A percentile compares a stretch with the other conserved stretches of the same genome.
phyloP scores from a whole-genome alignment of 1,140 invertebrate genomes.

The Steinernema feltiae region DNA sequence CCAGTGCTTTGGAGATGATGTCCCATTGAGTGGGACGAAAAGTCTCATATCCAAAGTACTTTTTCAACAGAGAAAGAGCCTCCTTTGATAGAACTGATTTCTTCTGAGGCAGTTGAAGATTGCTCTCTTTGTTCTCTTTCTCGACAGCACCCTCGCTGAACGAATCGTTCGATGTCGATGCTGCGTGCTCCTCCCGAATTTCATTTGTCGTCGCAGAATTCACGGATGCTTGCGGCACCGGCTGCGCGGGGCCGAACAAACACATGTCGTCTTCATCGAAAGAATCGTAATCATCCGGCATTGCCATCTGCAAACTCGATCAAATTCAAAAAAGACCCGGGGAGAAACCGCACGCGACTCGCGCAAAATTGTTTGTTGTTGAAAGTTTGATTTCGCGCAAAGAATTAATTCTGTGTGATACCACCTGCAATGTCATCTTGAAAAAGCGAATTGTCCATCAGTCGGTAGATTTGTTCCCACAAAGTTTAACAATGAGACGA shows the following conservation, averaged over 20 bases:
- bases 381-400: neutral
- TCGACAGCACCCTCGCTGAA: too few relatives aligned
- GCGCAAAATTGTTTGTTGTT: neutral
- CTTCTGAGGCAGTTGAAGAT: neutral
- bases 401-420: neutral
- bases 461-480: too few relatives aligned
- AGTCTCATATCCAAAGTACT: constrained; percentile 17
- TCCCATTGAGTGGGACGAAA: constrained; percentile 28
- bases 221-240: too few relatives aligned
- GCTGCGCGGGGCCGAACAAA: neutral
- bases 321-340: neutral
- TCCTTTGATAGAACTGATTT: neutral
- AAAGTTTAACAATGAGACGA: too few relatives aligned
- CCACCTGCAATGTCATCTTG: neutral
- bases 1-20: constrained; percentile 17
- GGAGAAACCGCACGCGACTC: neutral
- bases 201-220: neutral
- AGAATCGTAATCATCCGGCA: neutral
- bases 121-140: neutral
- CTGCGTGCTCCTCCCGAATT: neutral
- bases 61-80: neutral
- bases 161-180: too few relatives aligned
- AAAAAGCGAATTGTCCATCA: too few relatives aligned
- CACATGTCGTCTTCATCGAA: neutral
- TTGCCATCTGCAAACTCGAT: neutral